Evolutionary conservation across 2,797 vertebrate species (phyloP), one percentile per base, ranked within the genome.

Genomic region (Enteromius fasciolatus): DNA sequence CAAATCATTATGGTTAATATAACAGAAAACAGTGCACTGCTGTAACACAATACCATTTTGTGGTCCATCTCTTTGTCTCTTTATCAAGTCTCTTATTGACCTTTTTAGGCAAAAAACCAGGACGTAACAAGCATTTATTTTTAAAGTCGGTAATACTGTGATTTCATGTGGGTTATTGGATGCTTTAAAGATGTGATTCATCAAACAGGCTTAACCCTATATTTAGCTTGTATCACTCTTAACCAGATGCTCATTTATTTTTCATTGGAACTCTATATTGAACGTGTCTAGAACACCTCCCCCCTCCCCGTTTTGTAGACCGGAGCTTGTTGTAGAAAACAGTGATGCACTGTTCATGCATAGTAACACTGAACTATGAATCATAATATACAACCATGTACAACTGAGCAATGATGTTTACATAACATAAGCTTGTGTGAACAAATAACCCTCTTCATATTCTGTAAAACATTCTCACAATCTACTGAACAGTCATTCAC

Each of bases 371-470:
- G 67, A 83, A 39, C 66, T 74, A 66, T 84, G 80, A 84, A 82
- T 72, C 67, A 72, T 59, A 63, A 66, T 74, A 36, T 39, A 61
- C 31, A 81, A 54, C 41, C 23, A 52, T 72, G 17, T 48, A 28
- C 54, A 82, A 59, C 33, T 64, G 66, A 81, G 46, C 64, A 77
- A 69, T 84, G 67, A 68, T 84, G 82, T 80, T 78, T 78, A 81
- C 77, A 79, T 70, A 69, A 79, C 50, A 36, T 54, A 66, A 63
- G 41, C 25, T 39, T 64, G 66, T 80, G 72, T 84, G 69, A 78
- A 82, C 70, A 23, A 72, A 50, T 59, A 57, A 70, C 44, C 52
- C 3, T 36, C 78, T 33, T 73, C 63, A 69, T 28, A 52, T 61
- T 41, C 64, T 76, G 52, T 54, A 76, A 70, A 59, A 69, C 76